These are phyloP conservation scores for Cydia strobilella DNA, from an alignment of 1,140 invertebrate genomes.

Conservation along the genomic window DNA sequence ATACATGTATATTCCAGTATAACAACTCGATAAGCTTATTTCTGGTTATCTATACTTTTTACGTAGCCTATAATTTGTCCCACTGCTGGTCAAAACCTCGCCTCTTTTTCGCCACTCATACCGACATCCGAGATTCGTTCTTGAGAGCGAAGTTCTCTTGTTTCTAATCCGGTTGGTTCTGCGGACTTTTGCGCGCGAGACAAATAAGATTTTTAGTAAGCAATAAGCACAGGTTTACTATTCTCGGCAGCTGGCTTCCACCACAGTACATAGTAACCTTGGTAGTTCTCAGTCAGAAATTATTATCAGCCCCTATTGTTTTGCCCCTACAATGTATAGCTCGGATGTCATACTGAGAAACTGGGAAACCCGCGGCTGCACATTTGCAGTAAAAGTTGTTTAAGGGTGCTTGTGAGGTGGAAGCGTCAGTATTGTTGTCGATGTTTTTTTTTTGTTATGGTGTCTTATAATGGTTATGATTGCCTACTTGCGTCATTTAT, in stretches of 20 bases:
- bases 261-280: neutral
- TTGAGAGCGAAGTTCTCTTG: no score
- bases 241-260: neutral
- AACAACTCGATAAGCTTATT: no score
- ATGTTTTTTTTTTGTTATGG: neutral
- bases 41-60: no score
- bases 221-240: neutral
- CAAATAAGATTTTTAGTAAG: neutral
- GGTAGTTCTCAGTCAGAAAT: neutral
- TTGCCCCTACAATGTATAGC: neutral
- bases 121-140: no score
- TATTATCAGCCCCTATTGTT: conserved; percentile 27
- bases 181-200: no score
- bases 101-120: no score
- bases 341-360: conserved; percentile 11
- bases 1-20: neutral
- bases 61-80: no score
- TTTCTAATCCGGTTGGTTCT: no score
- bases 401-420: neutral
- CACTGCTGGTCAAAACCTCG: no score
- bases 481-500: no score
- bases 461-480: neutral
- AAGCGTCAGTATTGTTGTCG: neutral
- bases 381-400: neutral
- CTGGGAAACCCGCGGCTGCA: conserved; percentile 3